Conservation (phyloP, 2,888 invertebrate species). For the Eupithecia subumbrata region DNA sequence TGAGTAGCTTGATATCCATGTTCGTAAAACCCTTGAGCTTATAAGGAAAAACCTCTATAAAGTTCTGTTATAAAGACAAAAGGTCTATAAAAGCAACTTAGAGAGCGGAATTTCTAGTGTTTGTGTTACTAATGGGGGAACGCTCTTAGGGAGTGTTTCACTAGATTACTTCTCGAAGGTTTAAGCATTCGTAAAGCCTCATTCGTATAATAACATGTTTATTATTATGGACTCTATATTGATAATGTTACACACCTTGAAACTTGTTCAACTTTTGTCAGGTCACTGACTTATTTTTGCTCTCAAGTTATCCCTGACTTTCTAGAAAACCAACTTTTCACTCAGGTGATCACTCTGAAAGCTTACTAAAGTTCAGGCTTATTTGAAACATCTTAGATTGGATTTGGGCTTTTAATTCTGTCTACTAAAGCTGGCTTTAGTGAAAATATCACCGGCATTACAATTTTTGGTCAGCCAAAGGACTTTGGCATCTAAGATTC, state of each 20-base stretch:
- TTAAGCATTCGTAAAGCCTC: conserved; percentile 11
- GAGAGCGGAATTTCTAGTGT: conserved; percentile 27
- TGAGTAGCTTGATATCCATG: conserved; percentile 5
- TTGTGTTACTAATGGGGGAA: conserved; percentile 33
- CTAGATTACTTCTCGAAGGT: conserved; percentile 29
- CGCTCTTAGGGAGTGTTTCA: conserved; percentile 32
- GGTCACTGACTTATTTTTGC: not conserved
- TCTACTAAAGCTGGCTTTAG: not conserved
- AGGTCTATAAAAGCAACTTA: conserved; percentile 31
- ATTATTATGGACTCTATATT: not conserved
- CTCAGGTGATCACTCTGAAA: not conserved
- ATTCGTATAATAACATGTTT: not conserved
- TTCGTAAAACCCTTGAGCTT: conserved; percentile 21
- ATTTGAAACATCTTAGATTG: not conserved
- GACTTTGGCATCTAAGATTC: conserved; percentile 5
- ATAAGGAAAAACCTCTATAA: conserved; percentile 23
- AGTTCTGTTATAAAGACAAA: conserved; percentile 30
- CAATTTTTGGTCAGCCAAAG: not conserved
- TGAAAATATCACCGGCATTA: not conserved
- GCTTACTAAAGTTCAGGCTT: not conserved
- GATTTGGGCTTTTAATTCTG: not conserved
- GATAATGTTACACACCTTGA: not conserved
- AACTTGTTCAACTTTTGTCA: conserved; percentile 3
- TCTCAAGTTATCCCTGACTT: not conserved
- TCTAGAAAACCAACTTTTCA: not conserved